phyloP scores from a whole-genome alignment of 1,140 invertebrate genomes.

The Phthorimaea operculella region DNA sequence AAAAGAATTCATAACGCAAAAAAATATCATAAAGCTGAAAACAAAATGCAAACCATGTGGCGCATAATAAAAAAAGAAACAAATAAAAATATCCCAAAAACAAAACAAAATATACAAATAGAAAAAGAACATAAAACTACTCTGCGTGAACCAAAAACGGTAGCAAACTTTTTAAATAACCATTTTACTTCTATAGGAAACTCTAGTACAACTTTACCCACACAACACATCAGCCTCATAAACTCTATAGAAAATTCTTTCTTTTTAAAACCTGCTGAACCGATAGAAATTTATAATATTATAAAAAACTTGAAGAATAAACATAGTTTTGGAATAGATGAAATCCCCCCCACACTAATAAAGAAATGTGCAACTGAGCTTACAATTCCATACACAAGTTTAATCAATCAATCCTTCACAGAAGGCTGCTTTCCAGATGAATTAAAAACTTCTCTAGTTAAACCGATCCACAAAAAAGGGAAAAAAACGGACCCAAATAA shows the following conservation, averaged over 20 bases:
- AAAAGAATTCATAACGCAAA: neutral
- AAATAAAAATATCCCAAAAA: neutral
- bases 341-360: slow-evolving; percentile 1
- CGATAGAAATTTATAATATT: neutral
- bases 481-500: neutral
- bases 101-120: neutral
- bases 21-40: neutral
- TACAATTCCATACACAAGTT: neutral
- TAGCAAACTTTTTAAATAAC: neutral
- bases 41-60: neutral
- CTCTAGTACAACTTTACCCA: neutral
- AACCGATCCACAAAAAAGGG: slow-evolving; percentile 5
- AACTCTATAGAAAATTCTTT: neutral
- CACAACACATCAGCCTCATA: neutral
- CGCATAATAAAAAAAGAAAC: neutral
- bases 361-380: neutral
- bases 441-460: neutral
- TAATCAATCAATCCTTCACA: slow-evolving; percentile 3
- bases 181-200: neutral
- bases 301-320: neutral
- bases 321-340: slow-evolving; percentile 1
- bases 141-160: neutral
- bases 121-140: neutral
- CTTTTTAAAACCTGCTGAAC: neutral
- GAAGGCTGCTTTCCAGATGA: neutral